Base-by-base conservation (phyloP, 2,113 vertebrate genomes). In the Apteryx mantelli region DNA sequence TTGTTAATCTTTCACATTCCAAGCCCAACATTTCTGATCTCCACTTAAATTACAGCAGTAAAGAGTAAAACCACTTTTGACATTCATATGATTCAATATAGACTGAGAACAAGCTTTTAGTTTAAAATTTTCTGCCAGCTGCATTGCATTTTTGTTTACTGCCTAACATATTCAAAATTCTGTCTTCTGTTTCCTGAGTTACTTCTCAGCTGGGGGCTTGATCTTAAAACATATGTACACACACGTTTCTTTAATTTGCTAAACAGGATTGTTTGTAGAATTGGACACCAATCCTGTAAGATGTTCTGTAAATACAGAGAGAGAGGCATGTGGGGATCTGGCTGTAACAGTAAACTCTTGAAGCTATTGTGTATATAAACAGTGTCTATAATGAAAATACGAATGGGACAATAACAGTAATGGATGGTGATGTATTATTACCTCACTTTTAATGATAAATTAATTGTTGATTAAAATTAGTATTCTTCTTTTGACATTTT, bases 271-370 rank as follows among this genome's bases (percentile, higher is more conserved):
- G 58, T 55, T 69, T 86, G 61, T 61, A 95, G 82, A 85, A 70
- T 11, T 88, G 82, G 50, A 40, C 0, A 0, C 42, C 66, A 88
- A 5, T 68, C 48, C 40, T 86, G 46, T 77, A 88, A 86, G 68
- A 86, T 44, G 55, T 87, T 96, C 63, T 65, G 87, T 78, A 93
- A 82, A 93, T 75, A 75, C 63, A 91, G 70, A 93, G 69, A 85
- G 66, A 63, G 93, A 85, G 68, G 14, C 89, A 95, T 78, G 73
- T 79, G 86, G 81, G 81, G 86, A 92, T 82, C 66, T 92, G 63
- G 24, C 66, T 91, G 66, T 76, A 81, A 66, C 46, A 89, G 60
- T n/a, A 70, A 0, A 4, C 40, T 95, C 44, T 58, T 78, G 58
- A 91, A 94, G 30, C 76, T 80, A 85, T n/a, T 70, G 63, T 55